Conservation (phyloP, 2,888 invertebrate species). For the Dione vanillae region DNA sequence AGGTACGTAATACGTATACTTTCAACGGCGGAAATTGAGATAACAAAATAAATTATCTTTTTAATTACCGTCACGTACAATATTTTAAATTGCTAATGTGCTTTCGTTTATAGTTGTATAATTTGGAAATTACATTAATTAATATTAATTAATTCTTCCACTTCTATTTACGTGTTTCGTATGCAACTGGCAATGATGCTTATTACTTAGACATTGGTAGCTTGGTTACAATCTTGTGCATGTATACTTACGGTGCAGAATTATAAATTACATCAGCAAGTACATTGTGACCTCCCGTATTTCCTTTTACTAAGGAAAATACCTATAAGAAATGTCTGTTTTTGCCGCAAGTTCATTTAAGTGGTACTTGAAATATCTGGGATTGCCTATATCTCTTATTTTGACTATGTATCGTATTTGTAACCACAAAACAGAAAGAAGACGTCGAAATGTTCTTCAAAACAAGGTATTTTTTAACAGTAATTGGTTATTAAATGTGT, state of each 20-base stretch:
- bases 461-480: conserved; percentile 70
- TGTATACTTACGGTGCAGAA: conserved; percentile 22
- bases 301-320: conserved; percentile 28
- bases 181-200: not conserved
- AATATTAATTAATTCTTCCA: not conserved
- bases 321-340: conserved; percentile 24
- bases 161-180: not conserved
- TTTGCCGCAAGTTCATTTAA: conserved; percentile 46
- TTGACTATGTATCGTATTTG: conserved; percentile 63
- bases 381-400: conserved; percentile 64
- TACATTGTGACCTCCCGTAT: conserved; percentile 27
- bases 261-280: conserved; percentile 12
- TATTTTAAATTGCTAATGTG: not conserved
- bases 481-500: not conserved
- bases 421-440: conserved; percentile 64
- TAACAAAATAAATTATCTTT: not conserved
- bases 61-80: not conserved
- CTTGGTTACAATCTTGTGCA: conserved; percentile 3
- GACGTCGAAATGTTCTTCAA: conserved; percentile 69
- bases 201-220: not conserved
- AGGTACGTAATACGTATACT: not conserved
- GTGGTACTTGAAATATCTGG: conserved; percentile 70
- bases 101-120: not conserved
- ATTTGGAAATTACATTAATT: not conserved
- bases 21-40: not conserved